Base-by-base conservation (phyloP, 2,113 vertebrate species). In the Gallinago media region DNA sequence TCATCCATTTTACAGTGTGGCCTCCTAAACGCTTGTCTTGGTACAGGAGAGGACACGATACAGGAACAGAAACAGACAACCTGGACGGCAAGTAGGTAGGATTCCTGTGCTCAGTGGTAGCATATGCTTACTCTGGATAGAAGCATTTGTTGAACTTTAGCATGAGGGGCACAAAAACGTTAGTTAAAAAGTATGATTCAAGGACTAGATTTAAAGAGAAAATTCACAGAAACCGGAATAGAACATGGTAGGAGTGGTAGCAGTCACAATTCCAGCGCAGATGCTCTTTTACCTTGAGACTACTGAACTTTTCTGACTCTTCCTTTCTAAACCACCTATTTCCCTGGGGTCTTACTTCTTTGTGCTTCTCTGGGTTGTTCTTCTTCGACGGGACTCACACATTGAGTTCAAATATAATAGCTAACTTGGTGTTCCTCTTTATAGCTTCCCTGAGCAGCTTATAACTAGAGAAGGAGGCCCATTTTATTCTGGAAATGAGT, bases 211-310 rank as follows among this genome's bases (percentile, higher is more conserved):
- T 71, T 36, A 34, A 89, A 61, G 70, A 23, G 16, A 85, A 63
- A 88, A 76, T 22, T 23, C 27, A 40, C 3, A 14, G 62, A 32
- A 81, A 20, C 32, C 67, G 20, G 32, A 78, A 67, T 3, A 79
- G n/a, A 67, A 2, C 3, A 0, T n/a, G 59, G 21, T 54, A 66
- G 70, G 0, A 0, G 11, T 63, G 7, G 11, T 89, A 90, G 44
- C 74, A 15, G 47, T 63, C n/a, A 62, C 11, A 20, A 7, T 55
- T 94, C 70, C 26, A 20, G 27, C 50, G 74, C n/a, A 74, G 26
- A 8, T 55, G 29, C 22, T 15, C 55, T 84, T 89, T 84, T 63
- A 34, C n/a, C 38, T 63, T 67, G 46, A 73, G 14, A 59, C 23
- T 58, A 29, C 42, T 27, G 6, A 87, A 58, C n/a, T 84, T 44